Evolutionary conservation across 2,797 vertebrate species (phyloP).

Genomic region (Sebastes melanostomus): DNA sequence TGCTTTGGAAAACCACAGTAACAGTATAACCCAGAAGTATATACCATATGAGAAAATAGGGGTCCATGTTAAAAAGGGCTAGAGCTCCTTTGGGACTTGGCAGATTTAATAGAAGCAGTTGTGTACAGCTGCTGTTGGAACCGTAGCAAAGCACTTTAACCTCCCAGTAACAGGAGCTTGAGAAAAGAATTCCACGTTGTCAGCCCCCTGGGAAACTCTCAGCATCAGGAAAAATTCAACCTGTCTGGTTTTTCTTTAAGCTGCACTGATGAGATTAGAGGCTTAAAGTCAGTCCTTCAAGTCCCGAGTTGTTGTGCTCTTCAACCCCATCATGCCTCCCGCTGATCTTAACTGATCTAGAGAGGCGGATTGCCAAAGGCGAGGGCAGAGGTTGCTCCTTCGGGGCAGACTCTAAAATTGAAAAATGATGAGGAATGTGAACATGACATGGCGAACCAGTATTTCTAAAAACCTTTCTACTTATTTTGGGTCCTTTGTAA

Average conservation of each 20-base stretch:
- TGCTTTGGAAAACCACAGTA: not conserved
- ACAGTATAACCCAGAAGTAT: not conserved
- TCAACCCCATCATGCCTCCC: not conserved
- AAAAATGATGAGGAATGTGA: conserved; percentile 29
- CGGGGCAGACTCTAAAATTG: not conserved
- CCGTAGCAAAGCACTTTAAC: conserved; percentile 2
- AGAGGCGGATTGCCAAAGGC: not conserved
- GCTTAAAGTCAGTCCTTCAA: conserved; percentile 22
- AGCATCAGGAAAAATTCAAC: conserved; percentile 30
- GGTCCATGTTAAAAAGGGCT: not conserved
- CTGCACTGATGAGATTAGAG: conserved; percentile 50
- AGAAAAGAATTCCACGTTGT: conserved; percentile 4
- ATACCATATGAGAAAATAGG: not conserved
- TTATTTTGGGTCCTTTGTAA: conserved; percentile 9
- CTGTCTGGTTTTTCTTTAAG: conserved; percentile 32
- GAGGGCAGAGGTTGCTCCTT: conserved; percentile 3
- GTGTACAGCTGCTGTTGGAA: conserved; percentile 23
- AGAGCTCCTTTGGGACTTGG: not conserved
- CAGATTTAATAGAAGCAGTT: not conserved
- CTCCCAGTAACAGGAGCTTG: conserved; percentile 9
- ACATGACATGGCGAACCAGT: not conserved
- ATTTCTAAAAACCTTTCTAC: not conserved
- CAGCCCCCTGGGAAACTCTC: not conserved
- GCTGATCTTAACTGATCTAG: conserved; percentile 23
- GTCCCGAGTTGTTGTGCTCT: not conserved